Conservation (phyloP, 2,113 vertebrate species). For the Pan troglodytes region NHGRI_mPanTro3-v2.1_pri NC_072409.2:4421501-4422000, state of each 20-base stretch:
- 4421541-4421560: no score
- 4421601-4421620: neutral
- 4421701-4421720: fast-evolving
- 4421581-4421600: fast-evolving
- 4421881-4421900: neutral
- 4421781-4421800: neutral
- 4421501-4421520: neutral
- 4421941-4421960: neutral
- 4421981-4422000: neutral
- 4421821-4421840: neutral
- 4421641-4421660: neutral
- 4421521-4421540: neutral
- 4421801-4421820: neutral
- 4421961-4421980: neutral
- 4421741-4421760: neutral
- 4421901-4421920: neutral
- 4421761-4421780: neutral
- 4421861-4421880: no score
- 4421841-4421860: neutral
- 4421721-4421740: neutral
- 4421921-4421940: neutral
- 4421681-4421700: no score
- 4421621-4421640: fast-evolving
- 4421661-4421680: fast-evolving
- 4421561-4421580: fast-evolving